phyloP scores from a whole-genome alignment of 2,888 invertebrate genomes.

The Sympetrum striolatum region DNA sequence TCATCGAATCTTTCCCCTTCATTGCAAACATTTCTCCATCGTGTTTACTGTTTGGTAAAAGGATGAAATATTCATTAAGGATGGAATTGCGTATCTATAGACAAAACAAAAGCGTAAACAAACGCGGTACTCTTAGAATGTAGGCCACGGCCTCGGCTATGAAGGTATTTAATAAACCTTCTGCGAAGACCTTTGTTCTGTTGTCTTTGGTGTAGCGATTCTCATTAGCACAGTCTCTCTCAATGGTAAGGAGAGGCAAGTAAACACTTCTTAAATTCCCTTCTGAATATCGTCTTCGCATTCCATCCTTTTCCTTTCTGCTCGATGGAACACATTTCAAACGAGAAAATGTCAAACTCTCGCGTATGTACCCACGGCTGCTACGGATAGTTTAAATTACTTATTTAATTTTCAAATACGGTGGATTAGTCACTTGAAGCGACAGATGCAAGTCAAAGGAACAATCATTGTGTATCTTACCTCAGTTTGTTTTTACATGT shows the following conservation, averaged over 20 bases:
- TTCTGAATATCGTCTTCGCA: neutral
- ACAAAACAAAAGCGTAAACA: neutral
- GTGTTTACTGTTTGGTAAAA: too few species aligned
- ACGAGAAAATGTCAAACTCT: neutral
- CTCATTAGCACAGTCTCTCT: neutral
- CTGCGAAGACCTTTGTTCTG: neutral
- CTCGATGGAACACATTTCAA: too few species aligned
- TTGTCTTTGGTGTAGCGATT: neutral
- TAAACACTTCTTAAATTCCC: neutral
- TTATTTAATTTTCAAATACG: too few species aligned
- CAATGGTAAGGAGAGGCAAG: too few species aligned
- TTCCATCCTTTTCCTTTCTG: neutral
- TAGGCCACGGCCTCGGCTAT: neutral
- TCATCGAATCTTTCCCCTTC: too few species aligned
- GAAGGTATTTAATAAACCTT: neutral
- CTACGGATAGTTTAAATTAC: too few species aligned
- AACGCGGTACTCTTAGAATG: neutral
- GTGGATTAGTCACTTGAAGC: too few species aligned
- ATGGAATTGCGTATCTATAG: neutral
- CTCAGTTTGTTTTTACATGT: too few species aligned
- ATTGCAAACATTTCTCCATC: too few species aligned
- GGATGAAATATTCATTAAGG: neutral
- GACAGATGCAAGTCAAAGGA: too few species aligned
- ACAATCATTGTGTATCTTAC: too few species aligned
- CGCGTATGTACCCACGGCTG: too few species aligned